Base-by-base conservation (phyloP, 2,113 vertebrate species). In the Microtus ochrogaster region DNA sequence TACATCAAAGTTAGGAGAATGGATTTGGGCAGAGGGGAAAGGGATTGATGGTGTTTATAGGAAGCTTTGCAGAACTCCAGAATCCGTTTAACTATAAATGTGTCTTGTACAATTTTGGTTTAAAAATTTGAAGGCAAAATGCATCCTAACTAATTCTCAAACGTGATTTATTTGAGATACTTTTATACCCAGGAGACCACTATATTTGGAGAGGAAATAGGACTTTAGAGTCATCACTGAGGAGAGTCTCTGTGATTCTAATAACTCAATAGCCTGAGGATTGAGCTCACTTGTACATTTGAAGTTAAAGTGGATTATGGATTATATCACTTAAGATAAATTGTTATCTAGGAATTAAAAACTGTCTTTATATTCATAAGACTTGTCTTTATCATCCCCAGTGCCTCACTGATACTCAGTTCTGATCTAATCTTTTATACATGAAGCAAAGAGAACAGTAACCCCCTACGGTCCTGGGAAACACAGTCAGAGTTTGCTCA, bases 321-420 rank as follows among this genome's bases (percentile, higher is more conserved):
- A 36, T 83, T 86, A 83, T 91, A 36, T 66, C 12, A 89, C 7
- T 88, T 63, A 44, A 78, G 73, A 44, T 55, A 95, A 97, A 66
- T 55, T 11, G 24, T 33, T 26, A 87, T 68, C 63, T 68, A 30
- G 36, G 22, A 90, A 68, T 83, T 73, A 94, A 89, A 72, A 92
- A 28, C 14, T 87, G 70, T 21, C 58, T 89, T 89, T 70, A 70
- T n/a, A 76, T 24, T 93, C n/a, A 1, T 63, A 55, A 6, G 12
- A 72, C 58, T 39, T 91, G 41, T 87, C 52, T 73, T 91, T 68
- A 4, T 65, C 89, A 95, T 97, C 87, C 0, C 0, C 10, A 7
- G 5, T 10, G 12, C 41, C 41, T 39, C 7, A 2, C 10, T 0
- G 86, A 79, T 5, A 47, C 66, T 90, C 44, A 65, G 28, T n/a